A percentile compares a stretch with the other conserved stretches of the same genome.
Evolutionary conservation across 1,140 invertebrate species (phyloP).

Genomic region (Aethina tumida): DNA sequence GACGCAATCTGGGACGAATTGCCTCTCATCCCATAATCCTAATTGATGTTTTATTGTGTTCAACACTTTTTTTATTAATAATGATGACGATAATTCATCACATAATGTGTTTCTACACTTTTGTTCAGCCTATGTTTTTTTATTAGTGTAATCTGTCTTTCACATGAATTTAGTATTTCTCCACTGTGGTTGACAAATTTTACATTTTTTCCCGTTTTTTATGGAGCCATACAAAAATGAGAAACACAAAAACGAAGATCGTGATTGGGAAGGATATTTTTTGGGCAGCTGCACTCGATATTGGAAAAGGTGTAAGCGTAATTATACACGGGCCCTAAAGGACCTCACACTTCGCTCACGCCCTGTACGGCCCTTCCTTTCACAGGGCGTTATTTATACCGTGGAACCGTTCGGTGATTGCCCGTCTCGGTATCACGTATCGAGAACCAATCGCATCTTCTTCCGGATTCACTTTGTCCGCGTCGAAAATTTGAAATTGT

Average conservation of each 20-base stretch:
- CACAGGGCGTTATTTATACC: conserved; percentile 20
- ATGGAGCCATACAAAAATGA: conserved; percentile 3
- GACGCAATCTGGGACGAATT: no score
- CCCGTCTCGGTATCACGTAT: background rate
- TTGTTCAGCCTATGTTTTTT: no score
- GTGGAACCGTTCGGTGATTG: background rate
- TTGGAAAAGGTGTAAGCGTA: conserved; percentile 27
- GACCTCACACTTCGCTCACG: conserved; percentile 28
- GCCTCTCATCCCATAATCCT: no score
- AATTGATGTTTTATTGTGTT: no score
- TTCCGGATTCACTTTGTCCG: no score
- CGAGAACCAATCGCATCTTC: background rate
- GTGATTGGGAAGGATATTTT: no score
- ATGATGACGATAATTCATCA: no score
- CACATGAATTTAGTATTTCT: conserved; percentile 1
- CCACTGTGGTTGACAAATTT: background rate
- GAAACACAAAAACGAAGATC: conserved; percentile 11
- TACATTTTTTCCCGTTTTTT: conserved; percentile 7
- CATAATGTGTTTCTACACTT: no score
- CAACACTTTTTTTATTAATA: no score
- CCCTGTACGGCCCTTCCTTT: conserved; percentile 19
- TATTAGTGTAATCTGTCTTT: background rate
- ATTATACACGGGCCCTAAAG: conserved; percentile 25
- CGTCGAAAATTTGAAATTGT: no score
- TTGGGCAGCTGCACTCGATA: conserved; percentile 23